Evolutionary conservation across 2,888 invertebrate species (phyloP), one percentile per base, ranked within the genome.

Genomic region (Pristionchus maxplancki): DNA sequence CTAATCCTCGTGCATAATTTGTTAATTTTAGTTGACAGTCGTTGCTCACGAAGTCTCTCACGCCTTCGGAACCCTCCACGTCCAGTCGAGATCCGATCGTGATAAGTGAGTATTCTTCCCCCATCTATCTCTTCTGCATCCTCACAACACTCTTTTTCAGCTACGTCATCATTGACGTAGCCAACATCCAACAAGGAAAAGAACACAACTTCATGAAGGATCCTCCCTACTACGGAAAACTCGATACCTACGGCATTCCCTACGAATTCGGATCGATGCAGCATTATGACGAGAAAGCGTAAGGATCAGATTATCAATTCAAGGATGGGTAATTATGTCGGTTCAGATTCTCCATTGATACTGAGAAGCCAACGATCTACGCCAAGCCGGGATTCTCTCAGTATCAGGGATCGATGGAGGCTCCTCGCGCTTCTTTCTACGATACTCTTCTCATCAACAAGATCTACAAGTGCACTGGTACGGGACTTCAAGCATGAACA

Each of bases 231-330:
- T 85, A 62, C 64, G 85, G 85, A 34, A 40, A 40, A 40, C 17
- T 64, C n/a, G 48, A 48, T 62, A 85, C 62, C 85, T 85, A 85
- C 62, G 82, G 50, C 6, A 85, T 85, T 40, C 85, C 85, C 17
- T 85, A 85, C 28, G 85, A 85, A 31, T 85, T 85, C 64, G 85
- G 85, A 85, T 85, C 85, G 28, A 85, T 85, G 85, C 85, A 85
- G 48, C 85, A 64, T 28, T 85, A 85, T n/a, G 40, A 85, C 28
- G 40, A 85, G 64, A 64, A 44, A 17, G 62, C 85, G 85, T 85
- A 20, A 85, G 85, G 20, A 53, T 28, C 3, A 40, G 31, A 34
- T n/a, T 13, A 78, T 6, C 2, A 34, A 34, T 15, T 8, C 31
- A 50, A 24, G 11, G 20, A 37, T 8, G 1, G 6, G n/a, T n/a